Percentiles rank a stretch among this genome's conserved stretches.
These are phyloP conservation scores for Dichetophora obliterata DNA, from an alignment of 2,888 invertebrate genomes.

Conservation along the genomic window DNA sequence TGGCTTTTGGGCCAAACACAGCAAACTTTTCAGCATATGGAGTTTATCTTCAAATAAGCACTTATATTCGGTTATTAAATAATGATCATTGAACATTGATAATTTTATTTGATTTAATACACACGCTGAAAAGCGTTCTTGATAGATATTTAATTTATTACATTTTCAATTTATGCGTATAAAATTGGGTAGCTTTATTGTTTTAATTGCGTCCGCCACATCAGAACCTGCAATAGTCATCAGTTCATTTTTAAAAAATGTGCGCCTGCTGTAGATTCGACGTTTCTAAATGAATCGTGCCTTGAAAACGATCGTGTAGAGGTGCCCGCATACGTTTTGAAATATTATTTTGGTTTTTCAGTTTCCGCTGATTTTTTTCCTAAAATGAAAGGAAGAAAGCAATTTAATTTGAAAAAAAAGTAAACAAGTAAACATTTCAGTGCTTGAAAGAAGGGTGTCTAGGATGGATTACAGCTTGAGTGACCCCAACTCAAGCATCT, in stretches of 20 bases:
- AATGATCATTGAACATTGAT: neutral
- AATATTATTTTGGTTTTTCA: too few relatives aligned
- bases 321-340: neutral
- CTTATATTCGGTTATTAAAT: neutral
- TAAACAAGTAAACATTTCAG: neutral
- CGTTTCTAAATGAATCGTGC: neutral
- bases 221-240: neutral
- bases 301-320: neutral
- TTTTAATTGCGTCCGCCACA: neutral
- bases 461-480: constrained; percentile 32
- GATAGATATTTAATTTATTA: neutral
- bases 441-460: constrained; percentile 14
- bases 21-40: neutral
- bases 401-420: neutral
- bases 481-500: constrained; percentile 9
- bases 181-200: constrained; percentile 1
- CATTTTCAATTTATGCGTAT: neutral
- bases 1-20: too few relatives aligned
- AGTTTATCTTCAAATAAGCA: neutral
- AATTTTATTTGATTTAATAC: neutral
- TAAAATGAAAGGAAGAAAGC: neutral
- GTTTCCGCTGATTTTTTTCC: neutral
- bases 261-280: neutral
- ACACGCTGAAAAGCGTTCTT: neutral
- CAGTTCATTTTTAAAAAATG: neutral